A percentile compares a stretch with the other conserved stretches of the same genome.
Evolutionary conservation across 1,140 invertebrate species (phyloP).

Genomic region (Drosophila parabipectinata): DNA sequence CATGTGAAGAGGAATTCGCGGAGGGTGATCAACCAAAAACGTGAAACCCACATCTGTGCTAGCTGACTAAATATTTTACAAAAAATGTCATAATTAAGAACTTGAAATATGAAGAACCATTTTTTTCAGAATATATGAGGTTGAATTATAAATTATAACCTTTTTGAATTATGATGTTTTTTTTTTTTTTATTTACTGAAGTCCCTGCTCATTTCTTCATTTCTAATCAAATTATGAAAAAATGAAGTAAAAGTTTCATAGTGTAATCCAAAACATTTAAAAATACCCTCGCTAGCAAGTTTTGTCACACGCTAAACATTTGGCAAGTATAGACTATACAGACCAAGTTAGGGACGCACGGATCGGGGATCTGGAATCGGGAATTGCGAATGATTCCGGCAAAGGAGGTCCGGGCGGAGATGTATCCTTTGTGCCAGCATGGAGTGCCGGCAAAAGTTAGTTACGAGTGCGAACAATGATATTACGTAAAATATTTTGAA

Average conservation of each 20-base stretch:
- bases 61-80: not conserved
- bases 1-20: conserved; percentile 9
- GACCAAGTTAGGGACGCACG: conserved; percentile 19
- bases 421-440: conserved; percentile 52
- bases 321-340: conserved; percentile 60
- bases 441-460: conserved; percentile 69
- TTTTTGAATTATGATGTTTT: not conserved
- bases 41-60: not conserved
- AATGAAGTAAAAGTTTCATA: too few relatives aligned
- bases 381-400: not conserved
- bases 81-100: not conserved
- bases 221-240: too few relatives aligned
- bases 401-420: conserved; percentile 11
- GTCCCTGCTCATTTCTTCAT: too few relatives aligned
- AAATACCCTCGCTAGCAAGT: conserved; percentile 54
- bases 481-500: conserved; percentile 83
- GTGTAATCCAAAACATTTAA: conserved; percentile 1
- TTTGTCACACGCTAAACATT: conserved; percentile 69
- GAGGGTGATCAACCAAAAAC: conserved; percentile 5
- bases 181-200: not conserved
- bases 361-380: conserved; percentile 2
- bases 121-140: not conserved
- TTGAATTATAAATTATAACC: not conserved
- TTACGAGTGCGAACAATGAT: conserved; percentile 81
- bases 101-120: not conserved